Base-by-base conservation (phyloP, 2,113 vertebrate genomes). In the Recurvirostra avosetta region DNA sequence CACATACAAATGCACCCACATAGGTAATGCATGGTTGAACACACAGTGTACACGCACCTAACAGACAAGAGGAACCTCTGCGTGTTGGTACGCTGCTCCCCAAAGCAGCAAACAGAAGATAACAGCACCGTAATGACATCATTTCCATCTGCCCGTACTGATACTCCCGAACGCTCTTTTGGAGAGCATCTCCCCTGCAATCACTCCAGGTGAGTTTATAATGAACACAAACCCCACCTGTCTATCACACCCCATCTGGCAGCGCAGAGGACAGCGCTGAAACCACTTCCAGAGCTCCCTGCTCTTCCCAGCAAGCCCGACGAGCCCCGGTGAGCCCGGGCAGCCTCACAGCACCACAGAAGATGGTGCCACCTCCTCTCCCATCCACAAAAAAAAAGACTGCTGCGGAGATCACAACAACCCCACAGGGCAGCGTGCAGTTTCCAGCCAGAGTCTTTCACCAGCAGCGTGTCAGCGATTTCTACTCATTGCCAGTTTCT, bases 61-160 rank as follows among this genome's bases (percentile, higher is more conserved):
- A 78, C 4, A 75, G 58, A 45, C n/a, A n/a, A 55, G 21, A 75
- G 26, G 22, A 85, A 32, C 30, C 32, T 62, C 73, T 74, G 40
- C 21, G 16, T 29, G 7, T 14, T 21, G 45, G 27, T 8, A 38
- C 2, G 1, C 25, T 80, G 67, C 47, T 94, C 29, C 38, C 40
- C 49, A 73, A 56, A 91, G 53, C 43, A 38, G 32, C 36, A 53
- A 76, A 49, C 38, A 86, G 55, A 49, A 59, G 43, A 8, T 29
- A 63, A 79, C 0, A 40, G 52, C 45, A 56, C 26, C 3, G 0
- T 6, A 32, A 36, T 8, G 17, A 12, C 12, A 15, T n/a, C 3
- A 52, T 58, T 30, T 27, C 38, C 12, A 7, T 6, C 11, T 26
- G 26, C 5, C 13, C 5, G 9, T 8, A 8, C 13, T 3, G 4